A percentile compares a stretch with the other conserved stretches of the same genome.
Evolutionary conservation across 35 echinoderm and acorn worm species (phyloP).

Genomic region (Eucidaris tribuloides): DNA sequence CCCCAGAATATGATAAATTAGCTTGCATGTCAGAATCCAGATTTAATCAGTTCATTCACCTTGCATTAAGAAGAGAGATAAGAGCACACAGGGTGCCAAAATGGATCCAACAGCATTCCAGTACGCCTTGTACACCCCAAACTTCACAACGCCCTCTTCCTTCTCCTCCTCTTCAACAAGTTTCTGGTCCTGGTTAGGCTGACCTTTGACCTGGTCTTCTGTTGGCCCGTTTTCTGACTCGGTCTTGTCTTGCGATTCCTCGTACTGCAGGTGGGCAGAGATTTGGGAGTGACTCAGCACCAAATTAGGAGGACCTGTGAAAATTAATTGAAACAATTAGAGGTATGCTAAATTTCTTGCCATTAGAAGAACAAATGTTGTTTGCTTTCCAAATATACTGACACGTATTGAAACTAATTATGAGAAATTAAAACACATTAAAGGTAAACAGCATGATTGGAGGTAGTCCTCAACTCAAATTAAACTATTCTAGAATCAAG

Average conservation of each 20-base stretch:
- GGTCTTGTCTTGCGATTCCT: slow-evolving; percentile 17
- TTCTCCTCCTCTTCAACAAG: slow-evolving; percentile 90
- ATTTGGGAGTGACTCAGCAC: slow-evolving; percentile 54
- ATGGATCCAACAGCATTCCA: slow-evolving; percentile 86
- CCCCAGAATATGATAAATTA: neutral
- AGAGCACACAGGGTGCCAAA: slow-evolving; percentile 54
- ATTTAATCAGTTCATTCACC: slow-evolving; percentile 62
- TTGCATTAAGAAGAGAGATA: slow-evolving; percentile 91
- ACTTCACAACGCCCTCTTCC: slow-evolving; percentile 83
- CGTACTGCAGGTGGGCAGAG: slow-evolving; percentile 23
- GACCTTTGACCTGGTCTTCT: slow-evolving; percentile 23
- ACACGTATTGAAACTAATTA: too few species aligned
- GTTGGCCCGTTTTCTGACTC: neutral
- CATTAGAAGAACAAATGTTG: too few species aligned
- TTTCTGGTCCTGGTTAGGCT: slow-evolving; percentile 14
- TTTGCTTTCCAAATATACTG: too few species aligned
- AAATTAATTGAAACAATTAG: neutral
- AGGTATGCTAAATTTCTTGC: too few species aligned
- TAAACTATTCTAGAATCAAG: too few species aligned
- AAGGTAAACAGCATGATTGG: too few species aligned
- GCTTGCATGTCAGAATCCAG: neutral
- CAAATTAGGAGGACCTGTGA: slow-evolving; percentile 56
- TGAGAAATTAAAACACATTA: too few species aligned
- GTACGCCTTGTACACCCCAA: slow-evolving; percentile 87
- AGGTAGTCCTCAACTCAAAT: too few species aligned